A percentile compares a stretch with the other conserved stretches of the same genome.
phyloP scores from a whole-genome alignment of 2,888 invertebrate species.

The Pseudoips prasinana region DNA sequence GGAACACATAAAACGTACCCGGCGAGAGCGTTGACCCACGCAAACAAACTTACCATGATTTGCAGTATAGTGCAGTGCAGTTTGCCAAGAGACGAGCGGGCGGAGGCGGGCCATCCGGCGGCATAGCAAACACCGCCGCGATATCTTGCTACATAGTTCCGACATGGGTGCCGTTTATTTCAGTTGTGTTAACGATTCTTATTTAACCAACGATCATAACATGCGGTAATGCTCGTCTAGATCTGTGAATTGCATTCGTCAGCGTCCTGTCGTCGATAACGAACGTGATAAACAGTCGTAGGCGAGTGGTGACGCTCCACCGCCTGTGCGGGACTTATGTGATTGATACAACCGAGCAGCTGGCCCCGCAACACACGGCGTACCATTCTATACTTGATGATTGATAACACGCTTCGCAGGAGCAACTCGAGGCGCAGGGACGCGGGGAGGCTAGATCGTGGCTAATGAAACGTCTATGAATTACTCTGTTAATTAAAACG shows the following conservation, averaged over 20 bases:
- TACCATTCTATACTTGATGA: slow-evolving; percentile 42
- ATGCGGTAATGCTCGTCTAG: slow-evolving; percentile 41
- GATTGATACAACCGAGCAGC: slow-evolving; percentile 70
- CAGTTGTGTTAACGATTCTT: slow-evolving; percentile 38
- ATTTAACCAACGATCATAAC: slow-evolving; percentile 43
- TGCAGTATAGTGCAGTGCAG: slow-evolving; percentile 73
- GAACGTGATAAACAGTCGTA: slow-evolving; percentile 63
- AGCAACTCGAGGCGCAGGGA: slow-evolving; percentile 33
- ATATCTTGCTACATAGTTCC: slow-evolving; percentile 62
- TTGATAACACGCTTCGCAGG: slow-evolving; percentile 53
- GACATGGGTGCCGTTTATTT: slow-evolving; percentile 46
- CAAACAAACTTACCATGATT: slow-evolving; percentile 77
- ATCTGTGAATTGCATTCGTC: slow-evolving; percentile 59
- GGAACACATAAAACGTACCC: slow-evolving; percentile 76
- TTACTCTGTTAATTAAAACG: slow-evolving; percentile 65
- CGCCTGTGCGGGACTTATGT: slow-evolving; percentile 53
- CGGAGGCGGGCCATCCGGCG: slow-evolving; percentile 68
- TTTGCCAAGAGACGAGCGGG: slow-evolving; percentile 73
- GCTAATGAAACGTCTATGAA: slow-evolving; percentile 66
- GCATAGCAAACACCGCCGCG: slow-evolving; percentile 58
- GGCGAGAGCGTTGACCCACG: slow-evolving; percentile 74
- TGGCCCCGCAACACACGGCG: slow-evolving; percentile 47
- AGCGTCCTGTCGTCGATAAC: slow-evolving; percentile 51
- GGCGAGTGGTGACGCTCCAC: slow-evolving; percentile 32
- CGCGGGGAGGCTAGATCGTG: slow-evolving; percentile 31